Base-by-base conservation (phyloP, 92 coral and sea anemone genomes). In the Heteractis magnifica region DNA sequence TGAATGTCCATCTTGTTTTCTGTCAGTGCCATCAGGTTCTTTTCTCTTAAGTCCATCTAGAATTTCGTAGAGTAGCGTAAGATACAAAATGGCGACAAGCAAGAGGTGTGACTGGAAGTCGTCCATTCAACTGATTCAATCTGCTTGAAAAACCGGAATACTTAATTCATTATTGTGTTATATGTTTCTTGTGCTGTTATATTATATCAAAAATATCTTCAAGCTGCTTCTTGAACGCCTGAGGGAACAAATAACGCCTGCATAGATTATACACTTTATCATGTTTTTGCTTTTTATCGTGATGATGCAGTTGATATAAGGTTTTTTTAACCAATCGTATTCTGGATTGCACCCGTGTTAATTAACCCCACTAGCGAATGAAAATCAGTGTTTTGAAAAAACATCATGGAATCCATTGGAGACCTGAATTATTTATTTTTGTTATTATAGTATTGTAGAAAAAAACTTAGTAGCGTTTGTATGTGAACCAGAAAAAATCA, bases 51-150 rank as follows among this genome's bases (percentile, higher is more conserved):
- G 51, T 52, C 87, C 90, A 58, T 87, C 87, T 53, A 87, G 74
- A 49, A 87, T 82, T 77, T 87, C 90, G 81, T 87, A 87, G 56
- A 87, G 65, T 16, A 87, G 72, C 56, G 90, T 87, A 51, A 87
- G 73, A 59, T 87, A 87, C 59, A 87, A 83, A 48, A 87, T 77
- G 7, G 77, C 75, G 10, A 86, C 89, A 3, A 81, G 62, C 8
- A 85, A 71, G 51, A 85, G 21, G 49, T 77, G 84, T 26, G 82
- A 49, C 20, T 85, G 86, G 58, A 85, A 58, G 48, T 83, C 83
- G 56, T 85, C 86, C 92, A 89, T 89, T 14, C 23, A 20, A 68
- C 44, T 34, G 44, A 34, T 34, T 68, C 73, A 19, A 26, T 10
- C 73, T 68, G 14, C 44, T 34, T 34, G 44, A 34, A 21, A 9